Evolutionary conservation across 1,140 invertebrate genomes (phyloP), one percentile per base, ranked within the genome.

Genomic region (Mya arenaria): DNA sequence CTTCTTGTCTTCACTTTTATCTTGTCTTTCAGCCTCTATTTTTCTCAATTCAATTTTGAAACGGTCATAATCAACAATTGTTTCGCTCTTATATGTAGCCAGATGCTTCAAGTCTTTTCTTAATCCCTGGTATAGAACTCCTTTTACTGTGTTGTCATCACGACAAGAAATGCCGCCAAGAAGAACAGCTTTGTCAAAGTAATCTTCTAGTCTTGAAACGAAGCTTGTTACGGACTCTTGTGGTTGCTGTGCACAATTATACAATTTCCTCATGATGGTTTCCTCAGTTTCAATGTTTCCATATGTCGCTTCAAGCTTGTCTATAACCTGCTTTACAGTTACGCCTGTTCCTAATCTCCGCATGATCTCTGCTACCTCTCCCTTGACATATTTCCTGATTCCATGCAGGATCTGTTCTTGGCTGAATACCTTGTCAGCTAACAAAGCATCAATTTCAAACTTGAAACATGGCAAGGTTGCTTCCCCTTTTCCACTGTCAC

Each of bases 41-140:
- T 52, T 77, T 28, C 73, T 65, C 15, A 77, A 25, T 30, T 62
- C 37, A 0, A 77, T 44, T 36, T 77, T 77, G 28, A 77, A 77
- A 23, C 15, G 34, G 34, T 77, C 58, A 48, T 52, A 77, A 36
- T 77, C 60, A 17, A 41, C 13, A 32, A 63, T 34, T 30, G 39
- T 77, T 6, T 77, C 56, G 37, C 34, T 44, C 39, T 77, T 62
- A 25, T 63, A 77, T 1, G 30, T 36, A 17, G 73, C 58, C 36
- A 8, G 25, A 19, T 65, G 58, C 19, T 65, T 77, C 0, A 77
- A 13, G 17, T 77, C 32, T 32, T 34, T 30, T 8, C 25, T 19
- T 36, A 77, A 52, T 39, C 58, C 41, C 25, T 65, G 23, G 23
- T 48, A 65, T 25, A 77, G 36, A 34, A 77, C 34, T 37, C 56